A percentile compares a stretch with the other conserved stretches of the same genome.
Evolutionary conservation across 2,113 vertebrate genomes (phyloP).

Genomic region (Hippocampus barbouri): DNA sequence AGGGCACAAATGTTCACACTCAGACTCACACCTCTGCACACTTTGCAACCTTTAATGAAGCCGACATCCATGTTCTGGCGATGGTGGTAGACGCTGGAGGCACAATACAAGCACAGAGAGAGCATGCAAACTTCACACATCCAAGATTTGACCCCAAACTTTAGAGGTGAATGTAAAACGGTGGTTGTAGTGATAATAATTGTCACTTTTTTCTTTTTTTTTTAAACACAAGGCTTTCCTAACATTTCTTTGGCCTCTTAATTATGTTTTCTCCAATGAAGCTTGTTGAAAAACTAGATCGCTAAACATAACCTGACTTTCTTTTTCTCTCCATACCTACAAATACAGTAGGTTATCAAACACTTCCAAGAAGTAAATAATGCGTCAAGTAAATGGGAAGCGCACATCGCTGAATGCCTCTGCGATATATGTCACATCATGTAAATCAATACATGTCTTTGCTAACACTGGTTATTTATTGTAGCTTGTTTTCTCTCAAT

Average conservation of each 20-base stretch:
- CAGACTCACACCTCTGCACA: too few relatives aligned
- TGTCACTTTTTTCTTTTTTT: not conserved
- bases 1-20: too few relatives aligned
- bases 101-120: too few relatives aligned
- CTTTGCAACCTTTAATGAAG: too few relatives aligned
- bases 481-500: not conserved
- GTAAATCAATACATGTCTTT: not conserved
- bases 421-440: not conserved
- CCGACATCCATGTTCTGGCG: too few relatives aligned
- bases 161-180: too few relatives aligned
- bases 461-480: not conserved
- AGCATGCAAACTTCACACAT: too few relatives aligned
- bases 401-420: too few relatives aligned
- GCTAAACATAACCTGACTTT: constrained; percentile 4
- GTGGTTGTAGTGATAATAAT: not conserved
- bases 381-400: not conserved
- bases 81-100: too few relatives aligned
- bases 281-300: constrained; percentile 10
- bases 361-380: constrained; percentile 22
- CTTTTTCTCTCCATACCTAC: not conserved
- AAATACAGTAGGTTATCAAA: constrained; percentile 19
- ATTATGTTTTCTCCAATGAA: not conserved
- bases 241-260: not conserved
- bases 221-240: not conserved
- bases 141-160: too few relatives aligned